Conservation (phyloP, 2,113 vertebrate species). For the Rhabdomys dilectus region DNA sequence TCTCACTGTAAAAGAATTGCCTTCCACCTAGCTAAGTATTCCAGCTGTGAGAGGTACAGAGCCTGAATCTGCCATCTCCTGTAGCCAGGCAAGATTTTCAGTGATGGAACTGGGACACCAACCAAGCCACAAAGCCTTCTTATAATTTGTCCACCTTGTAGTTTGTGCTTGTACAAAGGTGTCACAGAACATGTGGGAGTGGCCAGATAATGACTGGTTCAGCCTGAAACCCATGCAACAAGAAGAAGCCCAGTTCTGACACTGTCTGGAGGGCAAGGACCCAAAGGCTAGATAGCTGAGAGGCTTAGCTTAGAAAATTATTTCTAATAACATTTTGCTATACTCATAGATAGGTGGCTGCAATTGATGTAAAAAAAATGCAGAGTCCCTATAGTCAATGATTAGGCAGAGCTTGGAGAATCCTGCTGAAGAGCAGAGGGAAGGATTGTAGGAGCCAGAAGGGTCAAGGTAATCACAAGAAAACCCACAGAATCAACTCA, state of each 20-base stretch:
- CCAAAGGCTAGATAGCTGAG: background rate
- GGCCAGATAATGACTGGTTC: background rate
- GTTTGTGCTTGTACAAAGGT: background rate
- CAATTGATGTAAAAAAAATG: background rate
- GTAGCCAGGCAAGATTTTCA: background rate
- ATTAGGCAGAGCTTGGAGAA: background rate
- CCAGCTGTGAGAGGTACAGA: background rate
- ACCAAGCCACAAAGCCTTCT: background rate
- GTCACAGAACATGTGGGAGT: background rate
- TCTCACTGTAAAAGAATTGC: background rate
- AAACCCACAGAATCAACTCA: background rate
- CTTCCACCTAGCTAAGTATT: background rate
- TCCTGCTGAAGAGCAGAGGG: background rate
- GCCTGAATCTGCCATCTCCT: background rate
- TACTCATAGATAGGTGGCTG: background rate
- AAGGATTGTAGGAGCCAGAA: background rate
- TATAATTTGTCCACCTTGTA: background rate
- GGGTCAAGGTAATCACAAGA: background rate
- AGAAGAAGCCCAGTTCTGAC: background rate
- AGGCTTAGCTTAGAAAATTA: background rate
- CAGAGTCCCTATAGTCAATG: background rate
- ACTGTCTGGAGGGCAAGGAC: background rate
- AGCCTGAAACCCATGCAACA: background rate
- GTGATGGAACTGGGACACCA: background rate
- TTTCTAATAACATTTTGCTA: background rate